Percentiles rank a stretch among this genome's conserved stretches.
These are phyloP conservation scores for Eudyptes chrysolophus DNA, from an alignment of 2,113 vertebrate genomes.

Conservation along the genomic window DNA sequence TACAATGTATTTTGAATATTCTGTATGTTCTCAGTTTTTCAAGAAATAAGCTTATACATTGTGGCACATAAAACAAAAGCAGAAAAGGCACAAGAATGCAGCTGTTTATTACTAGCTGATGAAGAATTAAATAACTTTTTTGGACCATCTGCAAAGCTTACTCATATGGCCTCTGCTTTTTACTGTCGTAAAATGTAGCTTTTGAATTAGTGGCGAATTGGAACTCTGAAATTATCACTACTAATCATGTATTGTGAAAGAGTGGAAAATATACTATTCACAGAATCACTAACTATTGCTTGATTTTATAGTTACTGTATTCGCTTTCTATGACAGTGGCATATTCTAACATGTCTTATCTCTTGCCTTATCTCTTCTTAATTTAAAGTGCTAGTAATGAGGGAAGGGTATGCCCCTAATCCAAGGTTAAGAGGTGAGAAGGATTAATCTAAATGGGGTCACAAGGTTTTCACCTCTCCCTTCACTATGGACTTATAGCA, in stretches of 20 bases:
- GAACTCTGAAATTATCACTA: conserved; percentile 67
- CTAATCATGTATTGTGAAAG: conserved; percentile 66
- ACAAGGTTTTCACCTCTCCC: not conserved
- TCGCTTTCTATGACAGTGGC: not conserved
- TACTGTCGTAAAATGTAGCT: conserved; percentile 55
- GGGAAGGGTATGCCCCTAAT: not conserved
- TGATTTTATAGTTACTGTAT: conserved; percentile 55
- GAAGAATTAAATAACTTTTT: conserved; percentile 68
- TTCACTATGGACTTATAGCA: not conserved
- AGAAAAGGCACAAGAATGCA: conserved; percentile 34
- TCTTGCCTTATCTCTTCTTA: conserved; percentile 39
- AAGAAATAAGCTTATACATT: conserved; percentile 49
- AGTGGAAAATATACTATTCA: conserved; percentile 50
- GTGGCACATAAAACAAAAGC: conserved; percentile 46
- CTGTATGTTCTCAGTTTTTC: conserved; percentile 47
- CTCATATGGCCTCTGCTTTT: conserved; percentile 64
- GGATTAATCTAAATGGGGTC: conserved; percentile 12
- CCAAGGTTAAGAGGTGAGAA: not conserved
- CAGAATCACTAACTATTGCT: conserved; percentile 22
- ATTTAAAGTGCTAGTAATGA: conserved; percentile 38
- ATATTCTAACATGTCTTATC: not conserved
- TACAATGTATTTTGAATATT: conserved; percentile 54
- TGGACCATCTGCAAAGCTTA: conserved; percentile 65
- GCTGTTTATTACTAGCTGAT: conserved; percentile 62
- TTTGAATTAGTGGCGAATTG: conserved; percentile 55